phyloP scores from a whole-genome alignment of 2,113 vertebrate species.

The Megaleporinus macrocephalus region DNA sequence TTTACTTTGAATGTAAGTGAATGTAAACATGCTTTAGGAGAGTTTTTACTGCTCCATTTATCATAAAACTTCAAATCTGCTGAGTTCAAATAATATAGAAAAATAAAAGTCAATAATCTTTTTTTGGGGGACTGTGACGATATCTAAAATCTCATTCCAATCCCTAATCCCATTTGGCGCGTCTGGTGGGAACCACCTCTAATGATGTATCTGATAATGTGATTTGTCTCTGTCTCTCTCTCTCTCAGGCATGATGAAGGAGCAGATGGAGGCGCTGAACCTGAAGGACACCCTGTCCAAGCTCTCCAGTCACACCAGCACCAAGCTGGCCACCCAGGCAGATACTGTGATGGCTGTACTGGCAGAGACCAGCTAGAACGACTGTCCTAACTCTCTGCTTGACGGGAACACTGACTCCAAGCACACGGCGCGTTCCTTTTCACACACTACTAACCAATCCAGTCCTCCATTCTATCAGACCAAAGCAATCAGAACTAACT shows the following conservation, averaged over 20 bases:
- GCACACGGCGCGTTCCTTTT: conserved; percentile 15
- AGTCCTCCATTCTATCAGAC: conserved; percentile 34
- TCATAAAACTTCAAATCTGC: too few relatives aligned
- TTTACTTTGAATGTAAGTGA: too few relatives aligned
- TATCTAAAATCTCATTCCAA: conserved; percentile 3
- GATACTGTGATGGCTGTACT: conserved; percentile 72
- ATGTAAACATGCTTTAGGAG: too few relatives aligned
- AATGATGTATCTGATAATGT: neutral
- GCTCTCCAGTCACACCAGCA: conserved; percentile 77
- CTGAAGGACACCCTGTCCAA: conserved; percentile 79
- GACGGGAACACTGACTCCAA: conserved; percentile 11
- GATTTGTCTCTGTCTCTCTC: conserved; percentile 35
- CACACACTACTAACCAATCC: conserved; percentile 17
- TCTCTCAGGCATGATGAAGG: conserved; percentile 74
- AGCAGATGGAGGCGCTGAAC: conserved; percentile 80
- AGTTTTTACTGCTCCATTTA: too few relatives aligned
- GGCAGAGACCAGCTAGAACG: conserved; percentile 64
- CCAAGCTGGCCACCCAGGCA: conserved; percentile 80
- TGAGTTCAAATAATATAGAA: too few relatives aligned
- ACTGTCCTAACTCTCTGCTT: neutral
- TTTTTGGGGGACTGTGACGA: neutral
- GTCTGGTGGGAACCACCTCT: neutral
- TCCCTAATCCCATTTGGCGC: neutral
- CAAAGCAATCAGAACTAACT: conserved; percentile 39
- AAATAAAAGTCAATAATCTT: too few relatives aligned